phyloP scores from a whole-genome alignment of 2,113 vertebrate species.

The Lonchura striata region DNA sequence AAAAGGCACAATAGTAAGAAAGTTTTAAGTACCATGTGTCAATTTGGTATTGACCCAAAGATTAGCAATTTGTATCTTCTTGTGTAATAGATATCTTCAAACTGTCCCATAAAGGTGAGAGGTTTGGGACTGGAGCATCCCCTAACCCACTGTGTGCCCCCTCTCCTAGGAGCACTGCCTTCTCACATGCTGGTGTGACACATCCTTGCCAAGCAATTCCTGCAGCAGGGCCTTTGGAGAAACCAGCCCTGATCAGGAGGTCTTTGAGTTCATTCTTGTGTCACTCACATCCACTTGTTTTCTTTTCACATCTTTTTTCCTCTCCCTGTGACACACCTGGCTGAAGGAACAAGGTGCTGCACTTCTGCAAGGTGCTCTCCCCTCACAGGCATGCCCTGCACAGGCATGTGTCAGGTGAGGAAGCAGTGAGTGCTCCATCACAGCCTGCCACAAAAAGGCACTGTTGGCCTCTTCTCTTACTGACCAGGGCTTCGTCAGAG shows the following conservation, averaged over 20 bases:
- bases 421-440: not conserved
- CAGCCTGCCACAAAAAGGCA: not conserved
- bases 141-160: not conserved
- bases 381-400: not conserved
- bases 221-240: not conserved
- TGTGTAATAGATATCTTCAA: not conserved
- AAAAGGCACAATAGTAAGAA: not conserved
- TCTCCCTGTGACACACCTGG: not conserved
- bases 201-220: not conserved
- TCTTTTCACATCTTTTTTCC: not conserved
- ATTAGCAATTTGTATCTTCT: not conserved
- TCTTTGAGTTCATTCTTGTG: not conserved
- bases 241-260: not conserved
- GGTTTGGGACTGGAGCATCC: not conserved
- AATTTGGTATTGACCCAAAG: not conserved
- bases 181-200: rapidly evolving
- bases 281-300: not conserved
- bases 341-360: not conserved
- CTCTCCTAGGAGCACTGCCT: not conserved
- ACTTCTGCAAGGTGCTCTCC: not conserved
- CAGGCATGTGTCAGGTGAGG: not conserved
- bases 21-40: not conserved
- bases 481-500: not conserved
- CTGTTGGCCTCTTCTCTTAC: not conserved
- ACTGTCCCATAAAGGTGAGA: not conserved